Evolutionary conservation across 2,888 invertebrate genomes (phyloP), one percentile per base, ranked within the genome.

Genomic region (Drosophila paucipuncta): DNA sequence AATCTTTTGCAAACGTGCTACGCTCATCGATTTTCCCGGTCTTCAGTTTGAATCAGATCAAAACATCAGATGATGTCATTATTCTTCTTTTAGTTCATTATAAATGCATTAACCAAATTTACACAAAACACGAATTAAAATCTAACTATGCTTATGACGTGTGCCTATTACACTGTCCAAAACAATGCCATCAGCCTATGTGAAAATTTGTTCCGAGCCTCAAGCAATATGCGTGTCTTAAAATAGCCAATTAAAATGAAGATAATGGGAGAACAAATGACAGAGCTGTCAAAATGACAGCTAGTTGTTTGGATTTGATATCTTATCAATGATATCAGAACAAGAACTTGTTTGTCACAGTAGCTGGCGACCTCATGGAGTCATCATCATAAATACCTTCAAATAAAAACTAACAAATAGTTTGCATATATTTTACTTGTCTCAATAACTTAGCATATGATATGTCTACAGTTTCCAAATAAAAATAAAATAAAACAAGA

Each of bases 251-350:
- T 87, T 87, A 87, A 83, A 79, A 69, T 67, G 55, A 64, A 70
- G 68, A 86, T 89, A 89, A 86, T 84, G 78, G 66, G 62, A 28
- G 62, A 76, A 85, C 79, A 89, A 85, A 85, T 87, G 87, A 76
- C 76, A 63, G 64, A 69, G 39, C 78, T 78, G 78, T 76, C 80
- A 70, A 79, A 69, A 43, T 80, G 80, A 71, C 78, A 72, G 65
- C 58, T 31, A 39, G 49, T 73, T 57, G 58, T 31, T 57, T 33
- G 28, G 33, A 49, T 31, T 33, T 33, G 43, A 72, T 76, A 69
- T 68, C 83, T 85, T 85, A 85, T 85, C 85, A 88, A 64, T 70
- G 80, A 72, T 88, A 85, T 88, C 78, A 72, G 63, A 59, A 77
- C 61, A 61, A 83, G 74, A 85, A 85, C 88, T 78, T 67, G 85